Evolutionary conservation across 2,113 vertebrate genomes (phyloP), one percentile per base, ranked within the genome.

Genomic region (Passerina amoena): DNA sequence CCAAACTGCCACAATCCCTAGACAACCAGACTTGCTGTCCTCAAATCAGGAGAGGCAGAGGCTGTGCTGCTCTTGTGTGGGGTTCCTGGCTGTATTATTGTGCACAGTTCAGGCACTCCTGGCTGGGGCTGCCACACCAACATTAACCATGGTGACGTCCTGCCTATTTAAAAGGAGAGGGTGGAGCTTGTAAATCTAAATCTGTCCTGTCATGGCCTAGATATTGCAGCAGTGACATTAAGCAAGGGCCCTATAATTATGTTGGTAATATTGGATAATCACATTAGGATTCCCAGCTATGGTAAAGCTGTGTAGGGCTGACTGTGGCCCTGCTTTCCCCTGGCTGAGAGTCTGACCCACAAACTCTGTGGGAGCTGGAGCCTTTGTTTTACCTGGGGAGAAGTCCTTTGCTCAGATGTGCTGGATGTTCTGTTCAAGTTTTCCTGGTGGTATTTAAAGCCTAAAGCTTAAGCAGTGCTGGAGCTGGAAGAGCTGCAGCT

Each of bases 181-280:
- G 95, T 86, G 95, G 92, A 95, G 92, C 95, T 50, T 92, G 47
- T 37, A 37, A 66, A 71, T 81, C 91, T 90, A 95, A 96, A 94
- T 96, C 92, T 81, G 76, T 73, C 88, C 83, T 84, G 68, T 86
- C 82, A 25, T 90, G 94, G 92, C 96, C 94, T 96, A 94, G 94
- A 88, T 96, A 88, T 78, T 86, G 88, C 88, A 86, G 86, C 82
- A 78, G 9, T 81, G 79, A 70, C 68, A 82, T 76, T 48, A 37
- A 82, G 90, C 10, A 4, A 86, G 33, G 60, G 83, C 69, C 64
- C 89, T 94, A 0, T 88, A 65, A 94, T 92, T 82, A 11, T 77
- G 75, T 30, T 77, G 86, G 87, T 94, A 64, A 72, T 76, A 21
- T 80, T 88, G 92, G 92, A 69, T 97, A 95, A 96, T 92, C 86